Evolutionary conservation across 2,797 vertebrate genomes (phyloP).

Genomic region (Nasua narica): DNA sequence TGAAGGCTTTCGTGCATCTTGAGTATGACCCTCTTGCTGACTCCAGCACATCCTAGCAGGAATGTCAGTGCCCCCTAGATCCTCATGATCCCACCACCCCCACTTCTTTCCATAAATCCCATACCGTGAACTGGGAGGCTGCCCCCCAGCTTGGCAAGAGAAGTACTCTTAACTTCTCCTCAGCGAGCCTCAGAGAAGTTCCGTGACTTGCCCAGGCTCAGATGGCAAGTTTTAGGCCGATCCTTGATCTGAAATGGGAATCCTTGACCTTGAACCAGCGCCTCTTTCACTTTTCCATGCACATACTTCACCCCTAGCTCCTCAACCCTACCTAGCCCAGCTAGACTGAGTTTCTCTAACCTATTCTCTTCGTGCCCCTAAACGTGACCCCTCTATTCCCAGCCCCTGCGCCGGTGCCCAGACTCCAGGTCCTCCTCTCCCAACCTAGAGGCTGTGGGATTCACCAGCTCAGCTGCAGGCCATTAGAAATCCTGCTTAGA

Average conservation of each 20-base stretch:
- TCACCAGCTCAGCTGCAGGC: neutral
- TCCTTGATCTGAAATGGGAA: neutral
- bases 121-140: neutral
- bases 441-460: neutral
- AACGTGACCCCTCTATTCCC: neutral
- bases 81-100: neutral
- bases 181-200: neutral
- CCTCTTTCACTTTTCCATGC: neutral
- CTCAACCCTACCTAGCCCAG: neutral
- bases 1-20: neutral
- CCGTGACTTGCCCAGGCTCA: neutral
- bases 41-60: neutral
- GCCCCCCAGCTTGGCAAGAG: neutral
- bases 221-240: neutral
- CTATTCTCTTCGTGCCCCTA: neutral
- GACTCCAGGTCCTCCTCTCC: too few relatives aligned
- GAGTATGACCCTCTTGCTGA: neutral
- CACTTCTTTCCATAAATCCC: neutral
- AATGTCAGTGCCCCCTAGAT: accelerated
- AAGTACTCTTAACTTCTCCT: neutral
- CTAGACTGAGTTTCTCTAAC: neutral
- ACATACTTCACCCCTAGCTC: neutral
- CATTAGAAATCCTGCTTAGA: neutral
- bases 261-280: neutral
- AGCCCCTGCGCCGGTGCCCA: neutral